Percentiles rank a stretch among this genome's conserved stretches.
Conservation (phyloP, 2,797 vertebrate species). For the Acanthopagrus latus region DNA sequence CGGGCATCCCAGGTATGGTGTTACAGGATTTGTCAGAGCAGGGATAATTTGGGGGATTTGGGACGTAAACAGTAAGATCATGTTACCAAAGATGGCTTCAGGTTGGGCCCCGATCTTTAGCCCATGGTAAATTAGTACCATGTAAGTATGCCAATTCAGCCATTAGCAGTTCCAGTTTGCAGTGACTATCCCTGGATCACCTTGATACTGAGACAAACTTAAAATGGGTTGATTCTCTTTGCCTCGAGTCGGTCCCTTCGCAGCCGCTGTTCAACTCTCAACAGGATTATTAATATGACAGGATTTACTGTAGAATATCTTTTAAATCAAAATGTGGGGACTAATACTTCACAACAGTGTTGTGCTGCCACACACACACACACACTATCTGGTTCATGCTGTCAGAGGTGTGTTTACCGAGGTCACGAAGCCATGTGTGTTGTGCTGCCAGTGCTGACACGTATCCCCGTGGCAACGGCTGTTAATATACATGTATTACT, state of each 20-base stretch:
- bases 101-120: not conserved
- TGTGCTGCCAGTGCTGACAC: slow-evolving; percentile 51
- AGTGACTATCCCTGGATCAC: not conserved
- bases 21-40: not conserved
- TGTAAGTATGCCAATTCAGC: not conserved
- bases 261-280: too few species aligned
- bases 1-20: not conserved
- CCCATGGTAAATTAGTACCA: not conserved
- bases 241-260: too few species aligned
- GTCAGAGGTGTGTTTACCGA: slow-evolving; percentile 56
- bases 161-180: not conserved
- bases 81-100: not conserved
- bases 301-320: too few species aligned
- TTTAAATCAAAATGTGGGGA: too few species aligned
- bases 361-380: too few species aligned
- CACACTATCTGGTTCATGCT: slow-evolving; percentile 18
- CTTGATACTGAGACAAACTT: too few species aligned
- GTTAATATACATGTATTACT: not conserved
- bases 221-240: too few species aligned
- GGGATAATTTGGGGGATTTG: not conserved
- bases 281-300: too few species aligned
- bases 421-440: slow-evolving; percentile 64
- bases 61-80: not conserved
- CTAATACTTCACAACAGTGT: too few species aligned
- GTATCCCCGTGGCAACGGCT: slow-evolving; percentile 22